These are phyloP conservation scores for Linnaemya vulpina DNA, from an alignment of 2,888 invertebrate genomes.

Conservation along the genomic window DNA sequence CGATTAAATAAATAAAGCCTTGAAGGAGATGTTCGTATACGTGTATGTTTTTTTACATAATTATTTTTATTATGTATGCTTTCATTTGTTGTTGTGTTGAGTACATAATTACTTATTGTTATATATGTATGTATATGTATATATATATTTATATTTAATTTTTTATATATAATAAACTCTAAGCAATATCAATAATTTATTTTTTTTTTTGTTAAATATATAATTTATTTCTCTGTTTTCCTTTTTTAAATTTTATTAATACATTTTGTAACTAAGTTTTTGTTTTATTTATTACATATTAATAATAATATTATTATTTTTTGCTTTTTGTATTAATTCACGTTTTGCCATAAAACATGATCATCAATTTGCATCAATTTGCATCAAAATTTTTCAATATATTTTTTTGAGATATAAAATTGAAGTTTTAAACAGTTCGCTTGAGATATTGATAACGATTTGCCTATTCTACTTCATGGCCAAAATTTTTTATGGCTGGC, in stretches of 20 bases:
- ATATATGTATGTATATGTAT: constrained; percentile 62
- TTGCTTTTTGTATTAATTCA: constrained; percentile 44
- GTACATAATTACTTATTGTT: constrained; percentile 71
- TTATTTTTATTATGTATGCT: constrained; percentile 68
- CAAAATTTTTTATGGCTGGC: constrained; percentile 9
- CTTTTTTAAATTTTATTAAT: constrained; percentile 63
- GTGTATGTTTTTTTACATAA: constrained; percentile 52
- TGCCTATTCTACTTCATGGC: background rate
- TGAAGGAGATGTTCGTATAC: no score
- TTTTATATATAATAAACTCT: constrained; percentile 70
- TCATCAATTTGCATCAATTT: constrained; percentile 65
- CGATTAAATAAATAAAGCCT: background rate
- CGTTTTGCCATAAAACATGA: constrained; percentile 60
- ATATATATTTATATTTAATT: constrained; percentile 43
- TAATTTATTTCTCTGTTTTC: constrained; percentile 55
- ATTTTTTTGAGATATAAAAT: constrained; percentile 36
- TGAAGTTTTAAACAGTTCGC: constrained; percentile 26
- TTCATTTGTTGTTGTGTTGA: constrained; percentile 65
- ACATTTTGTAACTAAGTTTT: constrained; percentile 69
- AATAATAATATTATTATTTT: constrained; percentile 10
- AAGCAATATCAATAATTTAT: constrained; percentile 70
- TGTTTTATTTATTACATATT: constrained; percentile 23
- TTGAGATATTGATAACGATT: background rate
- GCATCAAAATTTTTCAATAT: no score
- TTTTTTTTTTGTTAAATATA: constrained; percentile 68